Evolutionary conservation across 2,113 vertebrate species (phyloP), one percentile per base, ranked within the genome.

Genomic region (Myrmecophaga tridactyla): DNA sequence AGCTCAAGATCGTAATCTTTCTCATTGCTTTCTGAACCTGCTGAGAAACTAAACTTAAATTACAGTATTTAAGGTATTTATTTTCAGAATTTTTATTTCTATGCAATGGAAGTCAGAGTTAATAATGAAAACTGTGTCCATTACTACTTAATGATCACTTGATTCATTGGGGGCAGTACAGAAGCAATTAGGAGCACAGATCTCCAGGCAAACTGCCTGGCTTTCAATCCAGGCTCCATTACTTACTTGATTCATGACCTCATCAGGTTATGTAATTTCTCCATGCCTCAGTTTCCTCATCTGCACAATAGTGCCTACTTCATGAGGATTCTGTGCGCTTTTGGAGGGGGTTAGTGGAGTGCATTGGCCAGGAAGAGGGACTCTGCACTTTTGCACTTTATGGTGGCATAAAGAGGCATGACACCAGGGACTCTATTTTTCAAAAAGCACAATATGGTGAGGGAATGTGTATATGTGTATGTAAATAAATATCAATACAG

Each of bases 51-150:
- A 31, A 9, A 29, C 56, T 41, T 41, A 14, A 25, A 20, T 20
- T 60, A 58, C 87, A 65, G 14, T 67, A 85, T 29, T 87, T 83
- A 90, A 90, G 23, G 41, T 62, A 53, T 48, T 48, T 77, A 65
- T 89, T 95, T 93, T 92, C 3, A n/a, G 60, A 67, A 62, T 77
- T 31, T 53, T 92, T 56, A 72, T 41, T 84, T 85, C 76, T 69
- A 62, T 1, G 67, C 29, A 60, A 56, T 72, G 60, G 90, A 94
- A 92, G 92, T 8, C 41, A 80, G 34, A 62, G 4, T 6, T 81
- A n/a, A 53, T 36, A 58, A 81, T 31, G 39, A 92, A 78, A 92
- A 36, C 3, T 65, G 1, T 65, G 39, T 51, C 8, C 15, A 27
- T 84, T 84, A 34, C 18, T 67, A 25, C 3, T 36, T 60, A 62